Evolutionary conservation across 1,140 invertebrate species (phyloP).

Genomic region (Drosophila suzukii): DNA sequence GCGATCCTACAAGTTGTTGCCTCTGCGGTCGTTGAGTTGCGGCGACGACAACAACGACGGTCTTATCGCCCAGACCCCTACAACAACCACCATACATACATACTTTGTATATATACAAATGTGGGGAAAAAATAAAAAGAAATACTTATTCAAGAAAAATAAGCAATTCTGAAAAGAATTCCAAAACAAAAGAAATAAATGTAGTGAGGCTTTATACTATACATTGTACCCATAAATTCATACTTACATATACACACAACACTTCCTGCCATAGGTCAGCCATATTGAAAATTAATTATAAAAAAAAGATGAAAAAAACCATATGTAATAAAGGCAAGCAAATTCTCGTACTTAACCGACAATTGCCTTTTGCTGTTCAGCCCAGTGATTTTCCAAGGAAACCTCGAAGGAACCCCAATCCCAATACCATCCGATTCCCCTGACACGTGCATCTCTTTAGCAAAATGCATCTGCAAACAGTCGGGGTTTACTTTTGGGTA

Average conservation of each 20-base stretch:
- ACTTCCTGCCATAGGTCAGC: slow-evolving; percentile 66
- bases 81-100: slow-evolving; percentile 47
- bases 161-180: slow-evolving; percentile 61
- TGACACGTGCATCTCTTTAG: slow-evolving; percentile 59
- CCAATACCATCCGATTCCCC: slow-evolving; percentile 22
- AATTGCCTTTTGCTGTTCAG: slow-evolving; percentile 37
- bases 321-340: slow-evolving; percentile 2
- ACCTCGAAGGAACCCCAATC: slow-evolving; percentile 10
- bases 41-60: slow-evolving; percentile 45
- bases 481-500: slow-evolving; percentile 56
- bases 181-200: slow-evolving; percentile 77
- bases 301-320: slow-evolving; percentile 3
- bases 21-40: slow-evolving; percentile 62
- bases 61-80: slow-evolving; percentile 67
- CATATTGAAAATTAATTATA: slow-evolving; percentile 57
- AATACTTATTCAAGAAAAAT: slow-evolving; percentile 57
- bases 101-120: slow-evolving; percentile 22
- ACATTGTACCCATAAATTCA: slow-evolving; percentile 14
- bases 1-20: slow-evolving; percentile 5
- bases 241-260: slow-evolving; percentile 8
- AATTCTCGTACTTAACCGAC: slow-evolving; percentile 15
- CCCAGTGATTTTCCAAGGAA: slow-evolving; percentile 49
- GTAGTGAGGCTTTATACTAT: slow-evolving; percentile 35
- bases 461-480: slow-evolving; percentile 61
- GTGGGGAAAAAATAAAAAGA: slow-evolving; percentile 36